These are phyloP conservation scores for Magallana nippona DNA, from an alignment of 2,888 invertebrate genomes.

Conservation along the genomic window DNA sequence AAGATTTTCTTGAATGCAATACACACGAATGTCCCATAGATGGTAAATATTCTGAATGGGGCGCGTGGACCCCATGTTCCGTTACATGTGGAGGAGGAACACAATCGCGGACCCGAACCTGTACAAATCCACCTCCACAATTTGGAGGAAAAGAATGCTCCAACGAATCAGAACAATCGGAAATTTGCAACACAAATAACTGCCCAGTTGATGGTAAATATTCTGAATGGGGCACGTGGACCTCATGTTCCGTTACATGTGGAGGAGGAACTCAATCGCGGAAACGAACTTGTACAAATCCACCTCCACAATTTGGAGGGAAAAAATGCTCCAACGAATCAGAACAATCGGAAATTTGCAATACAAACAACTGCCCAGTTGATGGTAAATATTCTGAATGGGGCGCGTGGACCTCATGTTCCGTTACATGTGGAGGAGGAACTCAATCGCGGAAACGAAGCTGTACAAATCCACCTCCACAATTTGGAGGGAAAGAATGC, in stretches of 20 bases:
- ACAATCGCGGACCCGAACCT: background rate
- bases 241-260: background rate
- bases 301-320: too few relatives aligned
- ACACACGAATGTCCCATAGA: conserved; percentile 29
- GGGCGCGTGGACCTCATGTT: too few relatives aligned
- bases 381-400: too few relatives aligned
- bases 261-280: background rate
- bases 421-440: background rate
- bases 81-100: conserved; percentile 13
- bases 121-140: conserved; percentile 17
- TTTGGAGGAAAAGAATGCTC: conserved; percentile 25
- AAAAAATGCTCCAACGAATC: too few relatives aligned
- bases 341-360: too few relatives aligned
- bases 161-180: background rate
- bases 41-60: conserved; percentile 22
- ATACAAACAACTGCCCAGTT: too few relatives aligned
- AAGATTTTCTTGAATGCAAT: background rate
- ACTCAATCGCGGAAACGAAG: conserved; percentile 7
- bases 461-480: conserved; percentile 11
- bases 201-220: conserved; percentile 32
- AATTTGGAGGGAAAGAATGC: conserved; percentile 6
- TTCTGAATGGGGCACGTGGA: conserved; percentile 19
- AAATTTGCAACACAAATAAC: background rate
- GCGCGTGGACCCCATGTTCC: background rate
- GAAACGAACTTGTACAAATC: background rate